Evolutionary conservation across 2,888 invertebrate genomes (phyloP), one percentile per base, ranked within the genome.

Genomic region (Thelaira solivaga): DNA sequence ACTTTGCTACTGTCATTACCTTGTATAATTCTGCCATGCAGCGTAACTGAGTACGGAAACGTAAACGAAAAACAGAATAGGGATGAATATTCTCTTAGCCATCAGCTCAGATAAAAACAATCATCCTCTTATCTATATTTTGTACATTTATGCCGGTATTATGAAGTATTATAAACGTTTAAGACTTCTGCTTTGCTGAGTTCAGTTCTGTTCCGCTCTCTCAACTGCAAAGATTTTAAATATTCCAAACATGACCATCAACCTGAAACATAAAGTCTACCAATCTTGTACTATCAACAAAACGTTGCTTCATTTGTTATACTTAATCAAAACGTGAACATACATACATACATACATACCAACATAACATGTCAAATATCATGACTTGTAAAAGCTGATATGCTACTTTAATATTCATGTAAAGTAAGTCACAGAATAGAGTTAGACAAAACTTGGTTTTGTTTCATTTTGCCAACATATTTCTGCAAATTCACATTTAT

Each of bases 271-370:
- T 5, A 64, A 64, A 64, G 36, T 18, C 24, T 49, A 64, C 62
- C 26, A 36, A 18, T 7, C 47, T 55, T 22, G 29, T 0, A 8
- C 8, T n/a, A 61, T 45, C 45, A 47, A 36, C 53, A 65, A 61
- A 22, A 34, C 20, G 31, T 41, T 67, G 65, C 65, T 69, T 65
- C 53, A 67, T 76, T 65, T 71, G 18, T 31, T 69, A 16, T 51
- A 59, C 71, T 65, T 76, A 71, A 76, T 65, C 71, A 76, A 65
- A 65, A 71, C 41, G 65, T 71, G n/a, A n/a, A n/a, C n/a, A n/a
- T n/a, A n/a, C n/a, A n/a, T n/a, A n/a, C n/a, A n/a, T n/a, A n/a
- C n/a, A n/a, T n/a, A n/a, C n/a, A n/a, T n/a, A n/a, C n/a, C n/a
- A n/a, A 76, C 71, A 65, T 65, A 61, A 41, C 36, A 65, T 65